Base-by-base conservation (phyloP, 2,113 vertebrate species). In the Tor tambroides region DNA sequence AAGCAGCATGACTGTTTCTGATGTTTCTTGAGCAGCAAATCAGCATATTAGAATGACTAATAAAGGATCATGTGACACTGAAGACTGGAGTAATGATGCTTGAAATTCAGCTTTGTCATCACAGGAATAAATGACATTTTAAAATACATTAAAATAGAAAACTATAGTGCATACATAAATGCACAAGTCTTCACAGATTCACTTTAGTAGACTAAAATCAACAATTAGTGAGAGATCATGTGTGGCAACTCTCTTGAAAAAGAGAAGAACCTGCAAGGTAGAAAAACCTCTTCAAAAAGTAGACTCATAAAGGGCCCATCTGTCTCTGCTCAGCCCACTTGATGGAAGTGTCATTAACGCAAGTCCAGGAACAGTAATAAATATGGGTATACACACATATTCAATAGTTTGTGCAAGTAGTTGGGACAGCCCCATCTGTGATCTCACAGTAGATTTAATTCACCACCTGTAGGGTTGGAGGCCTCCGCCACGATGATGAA, bases 401-500 rank as follows among this genome's bases (percentile, higher is more conserved):
- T 26, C 14, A 65, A 65, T 11, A 41, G 12, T 5, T 28, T 46
- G 9, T 43, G 3, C 8, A 14, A 65, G 59, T 65, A 61, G n/a
- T 46, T 28, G 8, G 9, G 80, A 82, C 61, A 82, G 49, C 35
- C 38, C 61, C 80, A 82, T 67, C 80, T 49, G 80, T 67, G 80
- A 67, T 67, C n/a, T 67, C 61, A 82, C 15, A 15, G 8, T 82
- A 77, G 75, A 51, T 43, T 67, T 67, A 41, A 82, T 67, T 65
- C 61, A 82, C n/a, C 80, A 82, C 80, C 80, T 82, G 61, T 8
- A 67, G 41, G 14, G 41, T 28, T 30, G 59, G 12, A 82, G 80
- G 35, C 61, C 59, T 65, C 15, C 15, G 5, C 38, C 61, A 23
- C 9, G 10, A 11, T 0, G 3, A 23, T 19, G 61, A 38, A 80